Base-by-base conservation (phyloP, 2,113 vertebrate species). In the Brachionichthys hirsutus region DNA sequence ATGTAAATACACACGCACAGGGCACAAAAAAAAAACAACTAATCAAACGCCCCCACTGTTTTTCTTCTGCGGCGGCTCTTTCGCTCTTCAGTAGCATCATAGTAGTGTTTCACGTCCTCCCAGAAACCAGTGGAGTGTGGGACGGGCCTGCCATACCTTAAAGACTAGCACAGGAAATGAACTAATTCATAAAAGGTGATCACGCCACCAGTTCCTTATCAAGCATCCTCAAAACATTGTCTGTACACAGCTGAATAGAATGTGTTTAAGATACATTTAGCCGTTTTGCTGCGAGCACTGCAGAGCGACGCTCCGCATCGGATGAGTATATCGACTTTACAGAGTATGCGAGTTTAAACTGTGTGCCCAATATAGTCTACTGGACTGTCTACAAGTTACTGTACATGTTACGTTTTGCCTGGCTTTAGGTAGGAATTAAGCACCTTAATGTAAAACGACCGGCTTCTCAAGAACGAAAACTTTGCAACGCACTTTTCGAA, bases 371-470 rank as follows among this genome's bases (percentile, higher is more conserved):
- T 48, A 68, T 62, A 47, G 48, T 68, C 44, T 73, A 71, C 12
- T 38, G 36, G 36, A 38, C 76, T 15, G 60, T 50, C 68, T 74
- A 76, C 38, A 5, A 57, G 42, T 82, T 69, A 84, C 79, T 89
- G 82, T 89, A 89, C 87, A 89, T 81, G 81, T 87, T 75, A 88
- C 62, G 77, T 53, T 71, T 86, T 57, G 69, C 74, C 52, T 79
- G 75, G 80, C 75, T 77, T 81, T 78, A n/a, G n/a, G 78, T 82
- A 84, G 63, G 89, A 89, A 86, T 78, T 60, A 89, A 92, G 90
- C 88, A 91, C 88, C 90, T 78, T 87, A 73, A 88, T 89, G 87
- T 85, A 87, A 87, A 90, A 90, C 77, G 82, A 79, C 78, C 74
- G 82, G 69, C 73, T 88, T 74, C 82, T 85, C 60, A 71, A 88